Percentiles rank a stretch among this genome's conserved stretches.
phyloP scores from a whole-genome alignment of 2,888 invertebrate species.

The Zeuzera pyrina region DNA sequence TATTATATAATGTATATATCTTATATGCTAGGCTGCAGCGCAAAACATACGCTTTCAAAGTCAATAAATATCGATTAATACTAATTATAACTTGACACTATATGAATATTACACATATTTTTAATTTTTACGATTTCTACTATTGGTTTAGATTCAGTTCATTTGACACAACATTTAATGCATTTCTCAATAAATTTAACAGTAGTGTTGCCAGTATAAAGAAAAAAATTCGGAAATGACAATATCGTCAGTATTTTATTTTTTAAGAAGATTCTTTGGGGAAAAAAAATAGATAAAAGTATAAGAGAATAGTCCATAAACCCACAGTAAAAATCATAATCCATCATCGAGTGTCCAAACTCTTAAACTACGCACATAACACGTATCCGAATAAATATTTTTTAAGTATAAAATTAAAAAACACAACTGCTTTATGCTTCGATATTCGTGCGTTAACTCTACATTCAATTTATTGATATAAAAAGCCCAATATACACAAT shows the following conservation, averaged over 20 bases:
- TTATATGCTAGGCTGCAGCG: too few species aligned
- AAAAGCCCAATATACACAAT: too few species aligned
- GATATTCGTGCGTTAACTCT: constrained; percentile 42
- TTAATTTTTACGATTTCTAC: constrained; percentile 16
- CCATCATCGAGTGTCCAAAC: too few species aligned
- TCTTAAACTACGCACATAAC: constrained; percentile 46
- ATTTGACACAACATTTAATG: not conserved
- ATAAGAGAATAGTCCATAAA: constrained; percentile 4
- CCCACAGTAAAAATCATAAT: constrained; percentile 9
- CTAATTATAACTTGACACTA: constrained; percentile 43
- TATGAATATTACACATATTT: constrained; percentile 44
- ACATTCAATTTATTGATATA: too few species aligned
- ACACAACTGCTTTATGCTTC: constrained; percentile 57
- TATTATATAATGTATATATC: too few species aligned
- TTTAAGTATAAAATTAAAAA: constrained; percentile 69
- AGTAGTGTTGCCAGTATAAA: constrained; percentile 9
- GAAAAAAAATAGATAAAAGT: too few species aligned
- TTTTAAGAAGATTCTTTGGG: too few species aligned
- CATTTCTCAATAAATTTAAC: constrained; percentile 12
- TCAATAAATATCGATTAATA: constrained; percentile 28
- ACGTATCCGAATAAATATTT: constrained; percentile 62
- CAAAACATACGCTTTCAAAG: too few species aligned
- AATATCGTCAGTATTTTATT: too few species aligned
- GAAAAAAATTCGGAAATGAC: constrained; percentile 10
- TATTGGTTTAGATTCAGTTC: constrained; percentile 11